Evolutionary conservation across 2,113 vertebrate genomes (phyloP), one percentile per base, ranked within the genome.

Genomic region (Lates calcarifer): DNA sequence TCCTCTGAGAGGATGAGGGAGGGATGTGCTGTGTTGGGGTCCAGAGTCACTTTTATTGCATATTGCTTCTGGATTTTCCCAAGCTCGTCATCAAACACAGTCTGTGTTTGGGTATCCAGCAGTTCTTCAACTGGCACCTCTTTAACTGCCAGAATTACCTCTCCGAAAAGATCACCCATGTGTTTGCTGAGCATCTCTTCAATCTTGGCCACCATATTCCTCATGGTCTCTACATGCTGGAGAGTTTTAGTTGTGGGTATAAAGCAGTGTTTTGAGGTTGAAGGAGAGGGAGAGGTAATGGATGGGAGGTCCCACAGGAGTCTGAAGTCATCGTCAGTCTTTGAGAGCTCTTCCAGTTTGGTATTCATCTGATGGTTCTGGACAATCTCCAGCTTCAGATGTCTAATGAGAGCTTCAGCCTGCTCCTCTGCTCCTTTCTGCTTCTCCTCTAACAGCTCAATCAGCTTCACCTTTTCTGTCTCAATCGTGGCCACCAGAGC

Each of bases 391-490:
- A 33, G 31, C 29, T 67, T n/a, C 9, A 79, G 69, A 1, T 24
- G 63, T 26, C 10, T 4, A 39, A 57, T 0, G 26, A 58, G 14
- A 1, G 2, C 31, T 31, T 28, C 14, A 1, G 56, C 49, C 24
- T 41, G 4, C 51, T 26, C 57, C 26, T 74, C 81, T 37, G 28
- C 35, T 1, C 8, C 47, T 37, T 10, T 53, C 57, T 79, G 82
- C 58, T 79, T 74, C 70, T 63, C 47, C 43, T 76, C 77, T 28
- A 80, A 3, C 20, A 65, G 24, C 8, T 60, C 22, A 0, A 76
- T 5, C 14, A 80, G 10, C 33, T 53, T 18, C 26, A 18, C 1
- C 72, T 60, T 71, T 35, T 6, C n/a, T 2, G 9, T 8, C 41
- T 65, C 17, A 4, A 74, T 39, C 29, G 28, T 45, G 2, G n/a